Evolutionary conservation across 2,888 invertebrate genomes (phyloP), one percentile per base, ranked within the genome.

Genomic region (Notocelia uddmanniana): DNA sequence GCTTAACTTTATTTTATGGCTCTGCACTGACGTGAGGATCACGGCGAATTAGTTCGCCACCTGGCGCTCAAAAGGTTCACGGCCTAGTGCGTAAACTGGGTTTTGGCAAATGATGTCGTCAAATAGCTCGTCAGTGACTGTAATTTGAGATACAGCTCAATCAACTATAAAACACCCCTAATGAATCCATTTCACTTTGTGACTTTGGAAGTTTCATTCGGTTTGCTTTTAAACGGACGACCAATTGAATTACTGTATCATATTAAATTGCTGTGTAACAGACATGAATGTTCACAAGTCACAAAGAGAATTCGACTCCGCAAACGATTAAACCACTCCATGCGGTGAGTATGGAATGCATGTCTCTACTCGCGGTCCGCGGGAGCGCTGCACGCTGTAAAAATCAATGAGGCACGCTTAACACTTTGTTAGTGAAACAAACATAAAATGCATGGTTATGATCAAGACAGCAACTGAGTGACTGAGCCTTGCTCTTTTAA

Each of bases 361-460:
- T 41, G 15, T 21, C 37, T 34, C 19, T 52, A 64, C 64, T 64
- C 52, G 52, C 8, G 5, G 31, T 52, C n/a, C 10, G 15, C 3
- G 15, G 34, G 21, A 37, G 37, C 5, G 45, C 11, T 34, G 34
- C 52, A 37, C 0, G 19, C 64, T 64, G 54, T 19, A 64, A 63
- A 50, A 64, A 26, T 8, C 23, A 64, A 62, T 48, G 18, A 50
- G 31, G 6, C 52, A 64, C 64, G 8, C 64, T 50, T 50, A 64
- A 63, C 37, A 31, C 62, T 31, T 52, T 54, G 54, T 64, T 64
- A 64, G 64, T 64, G n/a, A 21, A 54, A 64, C 15, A 52, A 41
- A 31, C 34, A 50, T n/a, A 45, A 48, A 48, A 34, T 34, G 50
- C 21, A 48, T 26, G 26, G 45, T 60, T 60, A 48, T 13, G 21